Evolutionary conservation across 2,797 vertebrate genomes (phyloP), one percentile per base, ranked within the genome.

Genomic region (Tauraco hartlaubi): DNA sequence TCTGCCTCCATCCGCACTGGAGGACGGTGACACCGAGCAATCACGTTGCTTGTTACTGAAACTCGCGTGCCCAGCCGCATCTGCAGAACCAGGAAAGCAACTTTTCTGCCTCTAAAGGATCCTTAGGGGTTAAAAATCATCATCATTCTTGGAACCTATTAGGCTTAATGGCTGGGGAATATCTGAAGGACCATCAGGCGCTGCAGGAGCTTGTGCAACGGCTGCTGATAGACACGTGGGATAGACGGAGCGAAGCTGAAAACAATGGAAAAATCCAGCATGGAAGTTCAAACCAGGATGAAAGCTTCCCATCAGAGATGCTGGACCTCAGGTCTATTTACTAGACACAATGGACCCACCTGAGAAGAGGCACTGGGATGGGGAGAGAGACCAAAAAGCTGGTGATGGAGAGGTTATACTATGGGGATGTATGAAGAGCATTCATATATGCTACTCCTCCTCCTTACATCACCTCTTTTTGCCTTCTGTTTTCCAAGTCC

Each of bases 221-320:
- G 26, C 48, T 31, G 49, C 46, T n/a, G 56, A 28, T 4, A 20
- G 44, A 43, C 35, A 15, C 33, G 20, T 2, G 52, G 29, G 51
- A 23, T 1, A 20, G 26, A 22, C 7, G 0, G 0, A 43, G 51
- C 48, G 21, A 8, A 62, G n/a, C 21, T 5, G 0, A 26, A 74
- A 61, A 10, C 1, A 1, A 12, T 2, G 44, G 73, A 21, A 35
- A 91, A 79, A 37, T 26, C 37, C 62, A 33, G 5, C 0, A 0
- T 13, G 41, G 8, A 44, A 31, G 41, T n/a, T 68, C 51, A 85
- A 79, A 63, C 9, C 41, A 51, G 43, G 64, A 29, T 16, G 28
- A 54, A 75, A 81, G 46, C 25, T 61, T 88, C 84, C 28, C 43
- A 58, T 25, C 43, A 4, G 15, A 39, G 61, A 37, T 49, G 46